Evolutionary conservation across 2,888 invertebrate genomes (phyloP).

Genomic region (Physocephala rufipes): DNA sequence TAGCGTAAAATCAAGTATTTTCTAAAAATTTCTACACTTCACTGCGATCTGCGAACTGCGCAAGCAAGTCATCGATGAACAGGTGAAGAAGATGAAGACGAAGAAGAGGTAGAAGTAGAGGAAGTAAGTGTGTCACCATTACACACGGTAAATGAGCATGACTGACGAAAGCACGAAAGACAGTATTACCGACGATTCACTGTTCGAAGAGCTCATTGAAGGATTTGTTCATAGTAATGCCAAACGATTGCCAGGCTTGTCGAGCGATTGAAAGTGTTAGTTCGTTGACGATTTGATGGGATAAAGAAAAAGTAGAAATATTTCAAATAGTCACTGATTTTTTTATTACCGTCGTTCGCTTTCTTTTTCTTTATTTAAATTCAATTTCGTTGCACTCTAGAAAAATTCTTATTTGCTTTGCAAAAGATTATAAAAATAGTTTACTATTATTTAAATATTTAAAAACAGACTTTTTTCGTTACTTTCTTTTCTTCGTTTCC

Average conservation of each 20-base stretch:
- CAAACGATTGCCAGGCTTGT: neutral
- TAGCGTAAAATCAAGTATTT: neutral
- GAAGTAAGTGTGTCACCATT: conserved; percentile 51
- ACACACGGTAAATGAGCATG: conserved; percentile 41
- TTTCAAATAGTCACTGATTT: no score
- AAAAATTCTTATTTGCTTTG: conserved; percentile 29
- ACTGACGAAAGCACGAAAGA: conserved; percentile 39
- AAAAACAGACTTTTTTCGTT: neutral
- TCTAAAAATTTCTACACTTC: conserved; percentile 19
- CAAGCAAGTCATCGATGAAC: conserved; percentile 8
- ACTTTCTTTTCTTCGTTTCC: conserved; percentile 6
- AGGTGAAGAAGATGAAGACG: conserved; percentile 30
- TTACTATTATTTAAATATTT: neutral
- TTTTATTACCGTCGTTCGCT: neutral
- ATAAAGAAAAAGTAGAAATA: neutral
- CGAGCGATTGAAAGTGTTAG: conserved; percentile 3
- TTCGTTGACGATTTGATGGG: neutral
- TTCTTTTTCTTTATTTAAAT: conserved; percentile 17
- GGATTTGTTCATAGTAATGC: no score
- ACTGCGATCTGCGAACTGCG: neutral
- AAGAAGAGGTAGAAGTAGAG: no score
- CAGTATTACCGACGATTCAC: conserved; percentile 12
- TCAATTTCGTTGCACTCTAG: neutral
- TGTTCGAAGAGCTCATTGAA: neutral
- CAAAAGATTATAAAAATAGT: neutral